These are phyloP conservation scores for Drosophila gunungcola DNA, from an alignment of 1,140 invertebrate species.

Conservation along the genomic window DNA sequence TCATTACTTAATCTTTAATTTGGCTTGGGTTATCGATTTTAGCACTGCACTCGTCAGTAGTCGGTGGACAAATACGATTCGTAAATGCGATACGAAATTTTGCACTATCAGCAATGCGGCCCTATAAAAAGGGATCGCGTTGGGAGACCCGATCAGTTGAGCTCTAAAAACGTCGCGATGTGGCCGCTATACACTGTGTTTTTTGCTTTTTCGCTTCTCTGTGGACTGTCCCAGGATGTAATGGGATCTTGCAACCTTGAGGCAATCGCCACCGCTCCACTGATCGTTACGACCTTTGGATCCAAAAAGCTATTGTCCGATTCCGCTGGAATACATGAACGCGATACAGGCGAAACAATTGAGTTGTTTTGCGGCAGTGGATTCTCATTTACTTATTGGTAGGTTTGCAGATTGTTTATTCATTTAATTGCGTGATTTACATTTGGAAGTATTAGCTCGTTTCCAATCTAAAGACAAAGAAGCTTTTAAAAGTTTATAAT, in stretches of 20 bases:
- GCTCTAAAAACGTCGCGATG: conserved; percentile 11
- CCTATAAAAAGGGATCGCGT: background rate
- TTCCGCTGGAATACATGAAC: background rate
- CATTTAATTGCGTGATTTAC: too few relatives aligned
- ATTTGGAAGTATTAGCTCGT: too few relatives aligned
- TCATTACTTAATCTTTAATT: too few relatives aligned
- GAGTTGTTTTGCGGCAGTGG: conserved; percentile 10
- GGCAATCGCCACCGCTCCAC: background rate
- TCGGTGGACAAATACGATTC: background rate
- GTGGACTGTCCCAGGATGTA: background rate
- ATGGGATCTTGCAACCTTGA: background rate
- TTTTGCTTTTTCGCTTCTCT: background rate
- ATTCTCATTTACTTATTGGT: background rate
- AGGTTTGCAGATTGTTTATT: too few relatives aligned
- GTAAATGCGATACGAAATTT: background rate
- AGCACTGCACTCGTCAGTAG: background rate
- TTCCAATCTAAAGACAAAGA: too few relatives aligned
- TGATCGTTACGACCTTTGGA: background rate
- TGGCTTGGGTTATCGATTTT: background rate
- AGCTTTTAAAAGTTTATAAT: too few relatives aligned
- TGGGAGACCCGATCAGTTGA: background rate
- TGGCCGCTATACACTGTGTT: background rate
- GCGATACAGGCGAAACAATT: background rate
- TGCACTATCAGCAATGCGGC: background rate
- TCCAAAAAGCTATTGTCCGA: background rate